Base-by-base conservation (phyloP, 2,888 invertebrate species). In the Exocentrus adspersus region DNA sequence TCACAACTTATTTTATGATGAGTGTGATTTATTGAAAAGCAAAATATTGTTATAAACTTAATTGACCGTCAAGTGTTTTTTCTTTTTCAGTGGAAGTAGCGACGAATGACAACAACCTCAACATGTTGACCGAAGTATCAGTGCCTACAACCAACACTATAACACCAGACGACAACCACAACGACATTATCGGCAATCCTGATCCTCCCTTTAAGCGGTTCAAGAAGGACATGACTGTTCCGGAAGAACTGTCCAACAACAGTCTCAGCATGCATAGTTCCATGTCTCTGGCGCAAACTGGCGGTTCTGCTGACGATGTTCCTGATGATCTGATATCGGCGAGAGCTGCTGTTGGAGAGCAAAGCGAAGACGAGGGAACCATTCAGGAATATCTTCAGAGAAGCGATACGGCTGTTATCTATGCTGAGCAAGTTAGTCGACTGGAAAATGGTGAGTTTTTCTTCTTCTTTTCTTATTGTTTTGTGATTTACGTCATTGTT, bases 371-470 rank as follows among this genome's bases (percentile, higher is more conserved):
- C 54, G 82, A 83, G 51, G 82, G 83, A 48, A 80, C 80, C 69
- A 83, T 85, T 43, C 78, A 82, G 68, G 84, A 85, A 74, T 83
- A 84, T 73, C 79, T 86, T 73, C 80, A 80, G 67, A 78, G 85
- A 60, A 82, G 82, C 62, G 85, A 86, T 75, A 86, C 86, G 3
- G 85, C 85, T 16, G 84, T 86, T 65, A 85, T 86, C 68, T 86
- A 82, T 73, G 84, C 85, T 9, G 84, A 85, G 70, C 81, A 83
- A 6, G 83, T 83, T 64, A 82, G 81, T 20, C 57, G 57, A 20
- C 32, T 21, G 2, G 24, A 53, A 14, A 53, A 21, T 20, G 53
- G 51, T 51, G 9, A 51, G 51, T 51, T 43, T 16, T 1, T n/a
- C n/a, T n/a, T n/a, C n/a, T n/a, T n/a, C n/a, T n/a, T n/a, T n/a